These are phyloP conservation scores for Parnassius mnemosyne DNA, from an alignment of 2,888 invertebrate genomes.

Conservation along the genomic window DNA sequence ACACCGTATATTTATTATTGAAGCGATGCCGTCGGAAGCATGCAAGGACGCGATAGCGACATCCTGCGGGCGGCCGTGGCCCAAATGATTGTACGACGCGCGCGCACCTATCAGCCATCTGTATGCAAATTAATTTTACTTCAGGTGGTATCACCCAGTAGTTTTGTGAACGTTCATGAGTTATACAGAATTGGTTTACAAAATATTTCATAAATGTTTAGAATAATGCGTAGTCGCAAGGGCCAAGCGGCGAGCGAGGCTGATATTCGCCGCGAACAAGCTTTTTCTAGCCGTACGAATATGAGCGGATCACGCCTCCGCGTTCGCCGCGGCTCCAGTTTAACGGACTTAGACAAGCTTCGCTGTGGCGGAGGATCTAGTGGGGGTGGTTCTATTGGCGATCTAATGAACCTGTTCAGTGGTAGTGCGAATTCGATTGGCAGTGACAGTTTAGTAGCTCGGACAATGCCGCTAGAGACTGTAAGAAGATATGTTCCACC, in stretches of 20 bases:
- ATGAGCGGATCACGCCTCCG: conserved; percentile 75
- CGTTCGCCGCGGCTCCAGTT: conserved; percentile 85
- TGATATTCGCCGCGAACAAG: conserved; percentile 76
- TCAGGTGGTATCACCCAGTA: conserved; percentile 62
- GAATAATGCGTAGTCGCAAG: conserved; percentile 67
- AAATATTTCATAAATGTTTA: conserved; percentile 32
- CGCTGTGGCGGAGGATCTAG: conserved; percentile 69
- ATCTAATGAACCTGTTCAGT: conserved; percentile 89
- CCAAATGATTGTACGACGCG: conserved; percentile 60
- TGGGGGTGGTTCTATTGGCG: conserved; percentile 85
- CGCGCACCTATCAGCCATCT: conserved; percentile 64
- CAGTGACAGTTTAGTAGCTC: conserved; percentile 86
- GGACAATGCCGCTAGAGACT: conserved; percentile 86
- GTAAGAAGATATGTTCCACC: conserved; percentile 77
- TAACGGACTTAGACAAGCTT: conserved; percentile 86
- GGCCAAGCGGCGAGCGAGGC: conserved; percentile 70
- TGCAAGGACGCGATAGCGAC: conserved; percentile 66
- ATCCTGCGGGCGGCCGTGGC: conserved; percentile 79
- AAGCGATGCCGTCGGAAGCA: conserved; percentile 68
- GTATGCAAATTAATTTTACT: conserved; percentile 63
- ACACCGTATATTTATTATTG: conserved; percentile 49
- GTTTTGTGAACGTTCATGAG: conserved; percentile 45
- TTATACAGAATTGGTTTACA: conserved; percentile 28
- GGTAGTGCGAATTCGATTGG: conserved; percentile 86
- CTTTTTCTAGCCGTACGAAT: conserved; percentile 71